These are phyloP conservation scores for Actenoides lindsayi DNA, from an alignment of 2,113 vertebrate species.

Conservation along the genomic window DNA sequence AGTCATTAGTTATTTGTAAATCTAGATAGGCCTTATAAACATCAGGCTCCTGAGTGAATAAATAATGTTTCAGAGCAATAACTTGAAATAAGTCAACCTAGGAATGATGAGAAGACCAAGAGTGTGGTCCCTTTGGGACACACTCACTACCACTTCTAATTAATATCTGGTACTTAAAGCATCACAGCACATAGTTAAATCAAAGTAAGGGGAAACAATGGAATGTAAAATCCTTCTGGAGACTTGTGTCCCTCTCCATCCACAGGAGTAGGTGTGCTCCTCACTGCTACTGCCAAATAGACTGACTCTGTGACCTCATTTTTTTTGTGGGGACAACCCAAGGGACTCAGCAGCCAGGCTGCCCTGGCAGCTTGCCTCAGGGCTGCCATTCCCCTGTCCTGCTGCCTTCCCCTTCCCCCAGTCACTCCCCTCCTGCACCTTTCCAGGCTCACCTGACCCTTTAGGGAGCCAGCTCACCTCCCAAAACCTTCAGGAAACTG, in stretches of 20 bases:
- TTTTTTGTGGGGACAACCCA: fast-evolving
- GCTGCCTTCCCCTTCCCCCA: not conserved
- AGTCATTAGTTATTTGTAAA: constrained; percentile 33
- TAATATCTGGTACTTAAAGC: constrained; percentile 53
- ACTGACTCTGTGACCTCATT: not conserved
- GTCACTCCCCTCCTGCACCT: not conserved
- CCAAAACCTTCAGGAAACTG: not conserved
- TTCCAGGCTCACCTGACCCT: not conserved
- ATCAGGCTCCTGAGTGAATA: constrained; percentile 12
- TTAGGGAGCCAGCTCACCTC: not conserved
- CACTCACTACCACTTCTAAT: constrained; percentile 20
- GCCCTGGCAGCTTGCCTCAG: not conserved
- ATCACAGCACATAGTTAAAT: constrained; percentile 28
- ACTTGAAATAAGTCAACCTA: constrained; percentile 37
- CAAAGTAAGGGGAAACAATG: constrained; percentile 52
- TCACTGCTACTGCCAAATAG: not conserved
- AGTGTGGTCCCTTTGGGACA: constrained; percentile 15
- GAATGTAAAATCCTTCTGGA: not conserved
- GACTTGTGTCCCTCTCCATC: not conserved
- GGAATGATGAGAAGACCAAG: constrained; percentile 1
- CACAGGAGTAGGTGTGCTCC: not conserved
- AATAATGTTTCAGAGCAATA: constrained; percentile 25
- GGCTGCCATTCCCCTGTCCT: not conserved
- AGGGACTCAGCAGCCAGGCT: not conserved
- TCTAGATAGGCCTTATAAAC: constrained; percentile 9